These are phyloP conservation scores for Linhomoeus sp. DNA, from an alignment of 2,888 invertebrate species.

Conservation along the genomic window DNA sequence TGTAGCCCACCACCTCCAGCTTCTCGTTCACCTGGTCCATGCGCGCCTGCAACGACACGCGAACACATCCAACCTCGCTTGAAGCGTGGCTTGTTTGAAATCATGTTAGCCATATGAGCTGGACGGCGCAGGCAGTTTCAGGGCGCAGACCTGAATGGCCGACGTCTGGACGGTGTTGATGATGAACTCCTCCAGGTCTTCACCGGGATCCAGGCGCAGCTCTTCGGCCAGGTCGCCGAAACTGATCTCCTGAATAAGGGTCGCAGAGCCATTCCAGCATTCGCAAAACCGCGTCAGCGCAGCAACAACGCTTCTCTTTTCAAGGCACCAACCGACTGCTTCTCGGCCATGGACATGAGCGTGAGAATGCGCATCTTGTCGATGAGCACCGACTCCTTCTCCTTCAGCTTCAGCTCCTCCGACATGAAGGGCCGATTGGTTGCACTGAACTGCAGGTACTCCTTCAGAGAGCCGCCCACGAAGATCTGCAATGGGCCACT, in stretches of 20 bases:
- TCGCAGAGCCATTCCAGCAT: neutral
- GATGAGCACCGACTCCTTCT: constrained; percentile 10
- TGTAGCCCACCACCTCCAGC: constrained; percentile 15
- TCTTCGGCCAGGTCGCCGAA: constrained; percentile 71
- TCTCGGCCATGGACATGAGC: constrained; percentile 92
- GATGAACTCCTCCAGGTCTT: constrained; percentile 83
- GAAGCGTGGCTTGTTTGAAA: no score
- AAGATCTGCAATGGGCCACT: constrained; percentile 44
- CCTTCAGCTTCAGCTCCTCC: constrained; percentile 15
- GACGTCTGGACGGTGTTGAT: constrained; percentile 50
- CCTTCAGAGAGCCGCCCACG: constrained; percentile 75
- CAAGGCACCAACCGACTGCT: constrained; percentile 28
- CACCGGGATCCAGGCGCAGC: constrained; percentile 52
- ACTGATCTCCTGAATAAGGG: constrained; percentile 50
- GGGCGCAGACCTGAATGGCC: constrained; percentile 14
- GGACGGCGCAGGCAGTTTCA: neutral
- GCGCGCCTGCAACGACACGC: constrained; percentile 16
- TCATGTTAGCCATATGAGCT: no score
- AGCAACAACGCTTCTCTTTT: no score
- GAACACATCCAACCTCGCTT: no score
- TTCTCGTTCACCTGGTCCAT: constrained; percentile 18
- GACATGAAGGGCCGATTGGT: constrained; percentile 74
- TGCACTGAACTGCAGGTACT: constrained; percentile 74
- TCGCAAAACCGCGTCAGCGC: neutral
- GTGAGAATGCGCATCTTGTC: constrained; percentile 85